These are phyloP conservation scores for Microctonus aethiopoides DNA, from an alignment of 2,888 invertebrate genomes.

Conservation along the genomic window DNA sequence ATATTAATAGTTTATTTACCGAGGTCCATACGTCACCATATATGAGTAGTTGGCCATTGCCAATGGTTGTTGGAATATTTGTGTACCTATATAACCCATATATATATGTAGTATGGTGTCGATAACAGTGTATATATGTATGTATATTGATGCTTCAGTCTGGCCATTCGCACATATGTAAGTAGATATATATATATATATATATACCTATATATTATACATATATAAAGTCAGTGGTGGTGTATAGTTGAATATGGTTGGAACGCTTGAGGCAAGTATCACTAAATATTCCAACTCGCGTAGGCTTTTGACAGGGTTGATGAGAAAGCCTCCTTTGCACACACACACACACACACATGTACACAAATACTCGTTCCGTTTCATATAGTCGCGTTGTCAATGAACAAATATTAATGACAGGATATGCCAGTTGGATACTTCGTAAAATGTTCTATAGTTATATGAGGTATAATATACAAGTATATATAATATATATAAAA, in stretches of 20 bases:
- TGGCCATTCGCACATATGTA: background rate
- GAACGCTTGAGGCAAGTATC: slow-evolving; percentile 60
- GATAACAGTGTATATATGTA: slow-evolving; percentile 5
- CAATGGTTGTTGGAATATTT: slow-evolving; percentile 16
- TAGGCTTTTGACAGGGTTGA: slow-evolving; percentile 59
- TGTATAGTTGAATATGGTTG: slow-evolving; percentile 31
- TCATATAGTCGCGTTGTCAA: slow-evolving; percentile 58
- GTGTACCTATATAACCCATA: slow-evolving; percentile 16
- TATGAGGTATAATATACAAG: background rate
- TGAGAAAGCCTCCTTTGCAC: slow-evolving; percentile 26
- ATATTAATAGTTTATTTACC: slow-evolving; percentile 68
- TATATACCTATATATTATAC: too few relatives aligned
- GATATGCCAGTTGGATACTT: slow-evolving; percentile 50
- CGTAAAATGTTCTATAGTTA: slow-evolving; percentile 27
- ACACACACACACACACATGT: background rate
- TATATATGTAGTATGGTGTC: slow-evolving; percentile 2
- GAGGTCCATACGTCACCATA: slow-evolving; percentile 64
- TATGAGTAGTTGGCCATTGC: slow-evolving; percentile 9
- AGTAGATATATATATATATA: background rate
- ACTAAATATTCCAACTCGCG: slow-evolving; percentile 62
- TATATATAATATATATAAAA: too few relatives aligned
- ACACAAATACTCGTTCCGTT: too few relatives aligned
- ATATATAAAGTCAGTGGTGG: background rate
- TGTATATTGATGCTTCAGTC: background rate
- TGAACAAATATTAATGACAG: slow-evolving; percentile 65